phyloP scores from a whole-genome alignment of 2,113 vertebrate species.

The Dasyornis broadbenti region DNA sequence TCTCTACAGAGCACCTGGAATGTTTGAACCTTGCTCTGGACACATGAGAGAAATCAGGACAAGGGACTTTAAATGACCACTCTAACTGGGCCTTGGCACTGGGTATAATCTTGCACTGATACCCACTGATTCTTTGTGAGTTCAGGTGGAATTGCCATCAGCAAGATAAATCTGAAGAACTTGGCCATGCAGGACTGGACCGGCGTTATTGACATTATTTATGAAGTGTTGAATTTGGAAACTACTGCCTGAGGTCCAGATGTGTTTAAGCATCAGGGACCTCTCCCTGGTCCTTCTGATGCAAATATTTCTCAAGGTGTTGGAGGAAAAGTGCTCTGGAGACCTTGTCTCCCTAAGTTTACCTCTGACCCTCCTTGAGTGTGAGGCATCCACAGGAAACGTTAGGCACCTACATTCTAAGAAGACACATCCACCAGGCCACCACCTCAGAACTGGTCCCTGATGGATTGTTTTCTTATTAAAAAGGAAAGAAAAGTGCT shows the following conservation, averaged over 20 bases:
- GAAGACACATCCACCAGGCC: background rate
- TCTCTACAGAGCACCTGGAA: background rate
- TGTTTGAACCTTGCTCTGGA: background rate
- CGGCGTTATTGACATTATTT: background rate
- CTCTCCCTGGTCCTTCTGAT: background rate
- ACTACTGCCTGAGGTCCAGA: background rate
- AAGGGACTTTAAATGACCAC: background rate
- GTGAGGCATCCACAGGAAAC: background rate
- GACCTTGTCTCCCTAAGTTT: background rate
- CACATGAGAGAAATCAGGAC: background rate
- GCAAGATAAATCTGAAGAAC: background rate
- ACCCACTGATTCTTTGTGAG: background rate
- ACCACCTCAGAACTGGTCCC: background rate
- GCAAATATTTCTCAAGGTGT: background rate
- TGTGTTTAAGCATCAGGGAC: background rate
- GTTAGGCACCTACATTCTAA: background rate
- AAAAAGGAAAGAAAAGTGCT: background rate
- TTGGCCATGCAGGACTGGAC: background rate
- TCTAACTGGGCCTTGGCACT: background rate
- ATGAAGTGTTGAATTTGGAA: background rate
- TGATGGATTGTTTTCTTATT: background rate
- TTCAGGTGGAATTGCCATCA: background rate
- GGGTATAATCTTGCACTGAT: background rate
- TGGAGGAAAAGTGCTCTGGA: background rate
- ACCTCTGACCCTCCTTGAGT: background rate